Base-by-base conservation (phyloP, 1,140 invertebrate genomes). In the Micrasema longulum region DNA sequence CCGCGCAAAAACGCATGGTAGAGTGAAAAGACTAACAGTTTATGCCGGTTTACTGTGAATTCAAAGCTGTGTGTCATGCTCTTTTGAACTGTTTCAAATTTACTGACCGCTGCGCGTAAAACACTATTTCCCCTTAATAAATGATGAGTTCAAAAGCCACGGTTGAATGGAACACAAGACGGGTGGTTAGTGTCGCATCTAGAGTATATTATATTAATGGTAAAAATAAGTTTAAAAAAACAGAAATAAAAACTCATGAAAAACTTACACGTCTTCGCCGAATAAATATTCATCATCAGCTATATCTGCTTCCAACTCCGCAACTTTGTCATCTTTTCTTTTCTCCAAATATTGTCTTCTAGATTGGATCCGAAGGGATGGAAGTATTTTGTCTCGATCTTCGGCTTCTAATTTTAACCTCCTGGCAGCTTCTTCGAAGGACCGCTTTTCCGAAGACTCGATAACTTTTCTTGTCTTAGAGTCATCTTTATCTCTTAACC, bases 241-340 rank as follows among this genome's bases (percentile, higher is more conserved):
- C n/a, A n/a, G n/a, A n/a, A n/a, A n/a, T n/a, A n/a, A n/a, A n/a
- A n/a, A n/a, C n/a, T n/a, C n/a, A n/a, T n/a, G n/a, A 31, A 77
- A 72, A 69, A 87, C 90, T 88, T 88, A 96, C 91, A 93, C 87
- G 78, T 91, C 88, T 71, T 96, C 93, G 26, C 93, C 91, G 84
- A 99, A 99, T 1, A 99, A 86, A 82, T 95, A 97, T 83, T 99
- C 95, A 86, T 99, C 97, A 83, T 99, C 98, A n/a, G 90, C 80
- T 63, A 99, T 95, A 79, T 97, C 96, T 18, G 90, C 93, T 86
- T 99, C 97, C 38, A 99, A 84, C 81, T 99, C 97, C n/a, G 91
- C 88, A 41, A 99, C 88, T 87, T 99, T 99, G 78, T 99, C 97
- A 63, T 94, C 93, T 86, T 98, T 97, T 60, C 98, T 87, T 83